A percentile compares a stretch with the other conserved stretches of the same genome.
These are phyloP conservation scores for Conger conger DNA, from an alignment of 2,113 vertebrate genomes.

Conservation along the genomic window DNA sequence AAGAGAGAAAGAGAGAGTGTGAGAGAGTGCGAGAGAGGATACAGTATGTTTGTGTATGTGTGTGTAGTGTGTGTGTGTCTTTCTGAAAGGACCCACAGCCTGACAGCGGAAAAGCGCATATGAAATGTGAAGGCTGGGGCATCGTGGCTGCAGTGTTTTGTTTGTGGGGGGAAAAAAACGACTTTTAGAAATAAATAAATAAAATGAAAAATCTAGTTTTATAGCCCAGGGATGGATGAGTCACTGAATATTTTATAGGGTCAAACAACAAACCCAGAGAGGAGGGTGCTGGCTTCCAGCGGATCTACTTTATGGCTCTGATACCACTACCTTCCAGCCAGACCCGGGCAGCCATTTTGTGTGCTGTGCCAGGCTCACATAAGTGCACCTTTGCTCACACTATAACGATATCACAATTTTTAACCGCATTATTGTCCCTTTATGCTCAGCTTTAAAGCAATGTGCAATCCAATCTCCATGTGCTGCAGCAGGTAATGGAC, in stretches of 20 bases:
- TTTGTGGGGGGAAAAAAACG: too few relatives aligned
- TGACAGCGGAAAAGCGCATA: neutral
- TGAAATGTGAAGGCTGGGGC: neutral
- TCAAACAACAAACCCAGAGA: neutral
- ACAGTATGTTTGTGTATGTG: neutral
- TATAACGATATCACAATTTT: neutral
- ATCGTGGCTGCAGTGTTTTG: too few relatives aligned
- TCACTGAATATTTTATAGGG: neutral
- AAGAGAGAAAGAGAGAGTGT: too few relatives aligned
- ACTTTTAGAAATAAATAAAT: neutral
- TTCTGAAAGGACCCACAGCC: too few relatives aligned
- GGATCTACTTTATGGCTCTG: too few relatives aligned
- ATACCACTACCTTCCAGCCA: too few relatives aligned
- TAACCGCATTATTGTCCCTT: neutral
- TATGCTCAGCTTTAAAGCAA: neutral
- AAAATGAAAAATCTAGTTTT: neutral
- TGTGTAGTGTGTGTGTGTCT: neutral
- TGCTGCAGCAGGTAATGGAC: neutral
- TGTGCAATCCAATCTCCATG: neutral
- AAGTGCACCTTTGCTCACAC: too few relatives aligned
- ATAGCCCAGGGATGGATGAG: neutral
- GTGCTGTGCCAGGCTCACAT: too few relatives aligned
- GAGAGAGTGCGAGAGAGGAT: neutral
- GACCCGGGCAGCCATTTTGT: too few relatives aligned
- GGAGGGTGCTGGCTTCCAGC: neutral